Evolutionary conservation across 2,113 vertebrate species (phyloP).

Genomic region (Neodon shergylaensis): DNA sequence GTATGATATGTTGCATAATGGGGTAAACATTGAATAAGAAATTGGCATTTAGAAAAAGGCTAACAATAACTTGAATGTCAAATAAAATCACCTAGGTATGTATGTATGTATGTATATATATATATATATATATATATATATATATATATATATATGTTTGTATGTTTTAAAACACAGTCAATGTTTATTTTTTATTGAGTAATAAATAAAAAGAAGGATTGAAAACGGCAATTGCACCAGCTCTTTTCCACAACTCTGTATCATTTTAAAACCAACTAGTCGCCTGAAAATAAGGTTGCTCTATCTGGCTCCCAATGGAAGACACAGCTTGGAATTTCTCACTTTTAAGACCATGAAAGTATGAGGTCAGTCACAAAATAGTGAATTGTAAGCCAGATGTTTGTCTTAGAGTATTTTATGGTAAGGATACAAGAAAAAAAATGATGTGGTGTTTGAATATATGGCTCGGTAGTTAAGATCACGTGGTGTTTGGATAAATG

Average conservation of each 20-base stretch:
- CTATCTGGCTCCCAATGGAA: not conserved
- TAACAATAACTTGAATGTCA: not conserved
- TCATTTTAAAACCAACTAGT: not conserved
- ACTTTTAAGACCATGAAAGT: not conserved
- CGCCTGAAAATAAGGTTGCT: not conserved
- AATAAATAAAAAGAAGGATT: not conserved
- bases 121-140: too few relatives aligned
- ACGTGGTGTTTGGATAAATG: not conserved
- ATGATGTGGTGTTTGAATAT: not conserved
- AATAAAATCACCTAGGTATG: not conserved
- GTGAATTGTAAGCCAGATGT: not conserved
- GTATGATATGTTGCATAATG: not conserved
- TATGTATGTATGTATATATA: too few relatives aligned
- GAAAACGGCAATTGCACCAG: not conserved
- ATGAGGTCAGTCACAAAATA: not conserved
- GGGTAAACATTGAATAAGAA: not conserved
- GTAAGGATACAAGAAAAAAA: not conserved
- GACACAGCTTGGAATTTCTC: not conserved
- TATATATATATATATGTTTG: not conserved
- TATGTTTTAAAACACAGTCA: constrained; percentile 59
- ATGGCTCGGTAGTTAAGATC: not conserved
- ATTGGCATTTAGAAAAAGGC: not conserved
- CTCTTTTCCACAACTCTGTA: not conserved
- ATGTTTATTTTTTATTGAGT: not conserved
- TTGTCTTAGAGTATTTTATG: not conserved